Base-by-base conservation (phyloP, 2,797 vertebrate genomes). In the Xiphophorus birchmanni region DNA sequence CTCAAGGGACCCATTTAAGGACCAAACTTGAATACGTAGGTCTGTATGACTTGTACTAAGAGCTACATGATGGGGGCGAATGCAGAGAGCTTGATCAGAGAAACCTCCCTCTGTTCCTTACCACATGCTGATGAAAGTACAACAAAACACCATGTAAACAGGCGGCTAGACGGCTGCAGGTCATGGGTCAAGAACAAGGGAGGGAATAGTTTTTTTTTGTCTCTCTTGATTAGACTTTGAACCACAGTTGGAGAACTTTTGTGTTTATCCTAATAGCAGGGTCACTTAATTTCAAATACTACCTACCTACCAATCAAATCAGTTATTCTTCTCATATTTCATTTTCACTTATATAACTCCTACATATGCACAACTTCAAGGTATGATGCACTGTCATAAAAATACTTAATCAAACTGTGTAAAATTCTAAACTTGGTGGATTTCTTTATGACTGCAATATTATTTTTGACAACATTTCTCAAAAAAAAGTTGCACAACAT, bases 1-100 rank as follows among this genome's bases (percentile, higher is more conserved):
- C 96, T 96, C 96, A 97, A 97, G 96, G 91, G 78, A 91, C 92
- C 90, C 96, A 82, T 93, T 95, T 90, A 90, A 37, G 85, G 96
- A 92, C 92, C 87, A 91, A 76, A 91, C 92, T 93, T 94, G 91
- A 94, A 89, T 79, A 87, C 15, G 80, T 60, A 60, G 85, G 71
- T 60, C 11, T 60, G 26, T 60, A 17, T 83, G 82, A 72, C 63
- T 67, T 91, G 86, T 82, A 81, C 85, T 48, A 63, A 90, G 69
- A 87, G 71, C 75, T 75, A 79, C 82, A 77, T 84, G 85, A 82
- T 86, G 82, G 82, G 81, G 83, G 35, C 17, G 75, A 83, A 78
- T 56, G 75, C 77, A 67, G 78, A 83, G 81, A 74, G 67, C 71
- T 82, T 54, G 77, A 78, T 87, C 60, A 86, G 86, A 87, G 56